Evolutionary conservation across 37 sponge, comb jelly and placozoan species (phyloP), one percentile per base, ranked within the genome.

Genomic region (Trichoplax adhaerens): DNA sequence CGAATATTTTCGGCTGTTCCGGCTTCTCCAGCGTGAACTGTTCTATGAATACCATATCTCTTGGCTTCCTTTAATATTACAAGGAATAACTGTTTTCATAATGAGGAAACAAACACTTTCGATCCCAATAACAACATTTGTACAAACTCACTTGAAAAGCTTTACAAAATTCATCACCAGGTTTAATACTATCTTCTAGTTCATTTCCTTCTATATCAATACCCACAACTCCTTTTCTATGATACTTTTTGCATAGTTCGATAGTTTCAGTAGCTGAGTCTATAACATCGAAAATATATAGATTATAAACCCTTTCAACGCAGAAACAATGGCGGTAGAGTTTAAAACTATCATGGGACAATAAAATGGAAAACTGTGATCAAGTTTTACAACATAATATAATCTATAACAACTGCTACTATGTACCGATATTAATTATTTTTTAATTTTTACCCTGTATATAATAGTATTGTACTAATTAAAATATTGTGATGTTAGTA

Each of bases 181-280:
- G 29, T 29, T 29, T 29, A 29, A 29, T 29, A 29, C 29, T 29
- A 29, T 29, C 29, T 29, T 29, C 29, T 29, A 29, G 29, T 63
- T 92, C 93, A 57, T 84, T 77, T 7, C 93, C 93, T 49, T 88
- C 88, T 0, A 92, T 82, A 78, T 92, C 93, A 65, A 92, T 80
- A 5, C 81, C 93, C 60, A 92, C 93, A 10, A 87, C 89, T 4
- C 93, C 85, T 7, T 73, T 58, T 5, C 52, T 57, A 51, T 62
- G 48, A 65, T 80, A 88, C 50, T 71, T 56, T 46, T 73, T 64
- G 4, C 85, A 85, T 71, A 92, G 55, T 4, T 77, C 58, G 1
- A 82, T 81, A 1, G 83, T 66, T 3, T 88, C 79, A 52, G 12
- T n/a, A 1, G 68, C 67, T 58, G 62, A 50, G 5, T 92, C 93